Evolutionary conservation across 2,888 invertebrate genomes (phyloP).

Genomic region (Philhelius pedissequus): DNA sequence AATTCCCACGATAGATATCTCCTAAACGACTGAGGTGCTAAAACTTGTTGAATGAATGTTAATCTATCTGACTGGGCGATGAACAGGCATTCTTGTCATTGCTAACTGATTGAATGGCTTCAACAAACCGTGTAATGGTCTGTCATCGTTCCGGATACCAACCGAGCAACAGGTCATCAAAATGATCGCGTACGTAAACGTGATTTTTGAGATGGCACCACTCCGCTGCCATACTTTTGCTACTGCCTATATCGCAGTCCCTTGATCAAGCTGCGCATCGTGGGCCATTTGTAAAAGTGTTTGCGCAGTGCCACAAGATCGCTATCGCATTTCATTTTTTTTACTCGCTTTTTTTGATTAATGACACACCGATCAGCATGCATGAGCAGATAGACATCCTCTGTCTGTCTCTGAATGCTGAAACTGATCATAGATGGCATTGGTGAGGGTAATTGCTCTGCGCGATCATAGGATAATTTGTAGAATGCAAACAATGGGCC

Average conservation of each 20-base stretch:
- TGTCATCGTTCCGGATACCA: constrained; percentile 40
- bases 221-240: neutral
- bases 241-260: constrained; percentile 1
- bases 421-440: constrained; percentile 36
- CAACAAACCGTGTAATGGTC: constrained; percentile 57
- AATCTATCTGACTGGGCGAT: constrained; percentile 8
- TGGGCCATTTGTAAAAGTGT: constrained; percentile 31
- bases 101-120: constrained; percentile 49
- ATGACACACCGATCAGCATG: constrained; percentile 53
- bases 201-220: neutral
- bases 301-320: constrained; percentile 45
- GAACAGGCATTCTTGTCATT: constrained; percentile 31
- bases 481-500: constrained; percentile 63
- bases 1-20: constrained; percentile 44
- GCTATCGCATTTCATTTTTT: constrained; percentile 41
- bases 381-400: constrained; percentile 26
- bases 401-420: neutral
- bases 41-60: constrained; percentile 35
- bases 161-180: constrained; percentile 30
- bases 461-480: constrained; percentile 61
- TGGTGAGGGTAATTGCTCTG: constrained; percentile 56
- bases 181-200: constrained; percentile 35
- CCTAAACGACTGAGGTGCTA: constrained; percentile 11
- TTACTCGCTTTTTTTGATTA: constrained; percentile 49
- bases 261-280: constrained; percentile 30